Evolutionary conservation across 2,797 vertebrate genomes (phyloP).

Genomic region (Holocentrus rufus): DNA sequence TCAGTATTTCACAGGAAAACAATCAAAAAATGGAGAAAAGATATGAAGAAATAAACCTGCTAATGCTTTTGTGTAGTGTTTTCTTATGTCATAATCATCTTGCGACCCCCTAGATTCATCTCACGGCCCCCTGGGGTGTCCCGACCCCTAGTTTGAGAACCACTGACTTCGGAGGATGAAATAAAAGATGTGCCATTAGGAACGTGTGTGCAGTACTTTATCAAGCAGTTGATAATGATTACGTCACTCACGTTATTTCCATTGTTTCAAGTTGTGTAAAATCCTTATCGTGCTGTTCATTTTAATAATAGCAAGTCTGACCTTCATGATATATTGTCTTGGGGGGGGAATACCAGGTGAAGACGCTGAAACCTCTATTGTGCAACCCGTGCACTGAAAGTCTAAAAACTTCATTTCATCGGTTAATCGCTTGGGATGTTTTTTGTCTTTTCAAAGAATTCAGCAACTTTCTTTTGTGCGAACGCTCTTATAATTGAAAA

Average conservation of each 20-base stretch:
- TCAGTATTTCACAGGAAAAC: no score
- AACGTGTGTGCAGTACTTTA: slow-evolving; percentile 25
- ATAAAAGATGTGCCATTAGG: slow-evolving; percentile 24
- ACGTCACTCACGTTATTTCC: slow-evolving; percentile 14
- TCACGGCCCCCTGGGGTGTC: no score
- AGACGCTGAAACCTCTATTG: slow-evolving; percentile 4
- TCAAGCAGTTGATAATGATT: slow-evolving; percentile 29
- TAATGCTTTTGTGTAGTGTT: no score
- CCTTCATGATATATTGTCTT: neutral
- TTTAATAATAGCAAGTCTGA: slow-evolving; percentile 18
- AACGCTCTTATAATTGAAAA: neutral
- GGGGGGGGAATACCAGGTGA: neutral
- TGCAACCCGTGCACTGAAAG: neutral
- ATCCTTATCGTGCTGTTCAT: slow-evolving; percentile 18
- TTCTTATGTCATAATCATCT: no score
- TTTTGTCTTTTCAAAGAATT: neutral
- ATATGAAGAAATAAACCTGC: no score
- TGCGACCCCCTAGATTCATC: no score
- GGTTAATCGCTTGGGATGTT: neutral
- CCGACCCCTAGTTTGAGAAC: no score
- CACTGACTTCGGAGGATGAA: slow-evolving; percentile 8
- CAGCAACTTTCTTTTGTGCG: neutral
- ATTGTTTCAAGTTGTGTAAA: slow-evolving; percentile 27
- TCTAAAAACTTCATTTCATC: neutral
- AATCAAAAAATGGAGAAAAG: no score